These are phyloP conservation scores for Hedya salicella DNA, from an alignment of 2,888 invertebrate species.

Conservation along the genomic window DNA sequence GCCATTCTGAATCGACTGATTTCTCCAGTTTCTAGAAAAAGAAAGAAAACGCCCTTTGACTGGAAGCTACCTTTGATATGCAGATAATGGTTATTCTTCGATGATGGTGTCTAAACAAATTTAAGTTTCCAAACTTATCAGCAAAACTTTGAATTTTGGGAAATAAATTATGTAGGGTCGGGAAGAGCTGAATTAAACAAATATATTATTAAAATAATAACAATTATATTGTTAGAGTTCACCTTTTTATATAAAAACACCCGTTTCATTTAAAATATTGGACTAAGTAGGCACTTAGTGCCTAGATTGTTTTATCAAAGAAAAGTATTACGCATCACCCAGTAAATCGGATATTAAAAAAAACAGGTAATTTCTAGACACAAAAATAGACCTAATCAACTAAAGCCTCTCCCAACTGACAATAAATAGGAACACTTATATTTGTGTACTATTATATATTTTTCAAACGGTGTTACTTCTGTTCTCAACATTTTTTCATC, in stretches of 20 bases:
- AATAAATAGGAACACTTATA: background rate
- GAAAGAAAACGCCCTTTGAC: conserved; percentile 62
- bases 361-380: too few relatives aligned
- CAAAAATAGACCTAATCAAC: too few relatives aligned
- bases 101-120: background rate
- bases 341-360: background rate
- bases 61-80: conserved; percentile 46
- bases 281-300: background rate
- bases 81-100: background rate
- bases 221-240: conserved; percentile 24
- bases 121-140: background rate
- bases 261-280: conserved; percentile 5
- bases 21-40: conserved; percentile 74
- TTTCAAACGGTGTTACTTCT: background rate
- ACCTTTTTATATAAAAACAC: conserved; percentile 6
- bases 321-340: background rate
- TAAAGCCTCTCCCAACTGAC: too few relatives aligned
- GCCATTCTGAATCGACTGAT: conserved; percentile 57
- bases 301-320: background rate
- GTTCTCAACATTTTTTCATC: conserved; percentile 2
- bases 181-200: conserved; percentile 6
- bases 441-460: background rate
- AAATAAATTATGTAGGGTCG: background rate
- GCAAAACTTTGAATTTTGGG: background rate
- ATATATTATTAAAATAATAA: background rate